Percentiles rank a stretch among this genome's conserved stretches.
Evolutionary conservation across 1,140 invertebrate species (phyloP).

Genomic region (Bombus impatiens): DNA sequence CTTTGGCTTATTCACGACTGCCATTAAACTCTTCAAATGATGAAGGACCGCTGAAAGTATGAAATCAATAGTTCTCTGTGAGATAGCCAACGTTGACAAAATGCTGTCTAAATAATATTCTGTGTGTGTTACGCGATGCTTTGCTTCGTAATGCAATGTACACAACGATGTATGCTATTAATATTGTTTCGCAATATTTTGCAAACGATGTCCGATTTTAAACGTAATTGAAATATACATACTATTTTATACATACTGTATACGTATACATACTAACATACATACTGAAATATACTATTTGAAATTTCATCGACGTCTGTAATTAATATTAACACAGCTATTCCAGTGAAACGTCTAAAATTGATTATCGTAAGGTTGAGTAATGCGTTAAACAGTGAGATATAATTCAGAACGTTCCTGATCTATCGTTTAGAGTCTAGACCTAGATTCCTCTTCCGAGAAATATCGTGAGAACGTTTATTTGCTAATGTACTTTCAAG

Average conservation of each 20-base stretch:
- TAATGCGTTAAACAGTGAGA: neutral
- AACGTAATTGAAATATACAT: neutral
- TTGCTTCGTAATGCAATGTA: neutral
- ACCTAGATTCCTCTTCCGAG: constrained; percentile 25
- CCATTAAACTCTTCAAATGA: constrained; percentile 29
- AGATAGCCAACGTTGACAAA: constrained; percentile 11
- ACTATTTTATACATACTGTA: neutral
- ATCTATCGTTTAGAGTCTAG: no score
- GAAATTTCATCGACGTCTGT: neutral
- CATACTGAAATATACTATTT: neutral
- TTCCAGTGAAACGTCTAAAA: neutral
- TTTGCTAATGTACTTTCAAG: constrained; percentile 38
- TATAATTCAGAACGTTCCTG: constrained; percentile 5
- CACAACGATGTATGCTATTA: neutral
- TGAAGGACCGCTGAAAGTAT: constrained; percentile 28
- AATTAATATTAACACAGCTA: no score
- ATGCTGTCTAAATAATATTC: no score
- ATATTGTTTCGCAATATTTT: neutral
- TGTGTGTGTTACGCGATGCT: neutral
- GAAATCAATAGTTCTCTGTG: constrained; percentile 31
- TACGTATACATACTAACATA: no score
- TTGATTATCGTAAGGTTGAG: neutral
- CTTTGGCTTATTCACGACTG: constrained; percentile 35
- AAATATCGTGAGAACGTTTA: constrained; percentile 39
- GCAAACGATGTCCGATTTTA: neutral